Percentiles rank a stretch among this genome's conserved stretches.
Evolutionary conservation across 2,113 vertebrate species (phyloP).

Genomic region (Microcebus murinus): DNA sequence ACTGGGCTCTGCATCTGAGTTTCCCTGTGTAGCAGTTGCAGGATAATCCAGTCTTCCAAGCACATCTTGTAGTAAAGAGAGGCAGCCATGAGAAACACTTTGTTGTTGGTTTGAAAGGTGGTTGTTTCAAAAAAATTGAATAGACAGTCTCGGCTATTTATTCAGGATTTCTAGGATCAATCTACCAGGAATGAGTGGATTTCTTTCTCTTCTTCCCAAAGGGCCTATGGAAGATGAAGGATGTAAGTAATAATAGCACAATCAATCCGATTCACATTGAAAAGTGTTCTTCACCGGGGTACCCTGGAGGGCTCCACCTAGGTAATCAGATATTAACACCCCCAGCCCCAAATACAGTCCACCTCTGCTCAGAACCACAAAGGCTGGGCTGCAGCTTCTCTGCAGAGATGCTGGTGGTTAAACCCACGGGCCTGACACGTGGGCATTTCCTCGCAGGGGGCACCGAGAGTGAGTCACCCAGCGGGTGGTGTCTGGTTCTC

Average conservation of each 20-base stretch:
- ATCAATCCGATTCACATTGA: constrained; percentile 83
- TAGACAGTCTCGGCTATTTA: constrained; percentile 46
- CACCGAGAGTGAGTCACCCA: background rate
- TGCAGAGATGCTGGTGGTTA: background rate
- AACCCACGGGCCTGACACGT: background rate
- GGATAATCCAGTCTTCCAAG: constrained; percentile 61
- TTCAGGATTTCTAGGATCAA: constrained; percentile 39
- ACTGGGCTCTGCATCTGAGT: constrained; percentile 47
- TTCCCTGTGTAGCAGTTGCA: constrained; percentile 65
- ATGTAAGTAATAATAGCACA: constrained; percentile 73
- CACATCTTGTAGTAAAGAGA: constrained; percentile 63
- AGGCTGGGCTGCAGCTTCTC: constrained; percentile 32
- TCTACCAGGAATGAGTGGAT: constrained; percentile 73
- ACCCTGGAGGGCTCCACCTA: constrained; percentile 55
- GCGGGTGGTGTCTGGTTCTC: background rate
- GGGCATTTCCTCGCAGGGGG: background rate
- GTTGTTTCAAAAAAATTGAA: constrained; percentile 67
- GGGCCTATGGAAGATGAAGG: constrained; percentile 73
- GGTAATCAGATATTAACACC: constrained; percentile 74
- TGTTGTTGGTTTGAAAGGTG: constrained; percentile 59
- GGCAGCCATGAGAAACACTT: constrained; percentile 53
- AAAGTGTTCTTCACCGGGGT: constrained; percentile 66
- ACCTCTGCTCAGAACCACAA: constrained; percentile 49
- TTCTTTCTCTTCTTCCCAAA: constrained; percentile 75
- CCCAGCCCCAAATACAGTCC: background rate